These are phyloP conservation scores for Silurus meridionalis DNA, from an alignment of 2,113 vertebrate species.

Conservation along the genomic window DNA sequence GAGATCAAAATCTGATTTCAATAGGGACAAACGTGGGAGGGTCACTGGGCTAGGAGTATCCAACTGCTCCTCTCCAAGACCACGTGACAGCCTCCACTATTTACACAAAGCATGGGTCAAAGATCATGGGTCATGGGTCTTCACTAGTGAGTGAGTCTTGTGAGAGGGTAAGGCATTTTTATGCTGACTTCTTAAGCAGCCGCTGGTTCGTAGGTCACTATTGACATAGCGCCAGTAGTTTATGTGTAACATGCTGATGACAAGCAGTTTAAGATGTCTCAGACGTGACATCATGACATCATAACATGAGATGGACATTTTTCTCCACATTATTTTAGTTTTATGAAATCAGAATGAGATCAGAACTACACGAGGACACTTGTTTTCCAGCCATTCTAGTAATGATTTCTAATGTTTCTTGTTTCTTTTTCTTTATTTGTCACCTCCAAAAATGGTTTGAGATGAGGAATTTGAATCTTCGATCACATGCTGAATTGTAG, in stretches of 20 bases:
- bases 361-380: background rate
- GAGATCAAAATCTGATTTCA: conserved; percentile 34
- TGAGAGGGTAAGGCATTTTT: conserved; percentile 33
- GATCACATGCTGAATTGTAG: background rate
- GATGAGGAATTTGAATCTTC: background rate
- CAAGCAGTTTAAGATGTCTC: background rate
- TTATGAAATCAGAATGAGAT: background rate
- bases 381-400: background rate
- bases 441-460: background rate
- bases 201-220: conserved; percentile 33
- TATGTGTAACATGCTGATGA: conserved; percentile 12
- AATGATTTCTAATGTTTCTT: background rate
- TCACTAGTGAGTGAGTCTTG: conserved; percentile 35
- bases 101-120: conserved; percentile 59
- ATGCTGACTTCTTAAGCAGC: conserved; percentile 24
- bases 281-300: background rate
- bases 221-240: conserved; percentile 1
- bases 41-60: conserved; percentile 41
- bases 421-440: background rate
- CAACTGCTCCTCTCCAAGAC: conserved; percentile 28
- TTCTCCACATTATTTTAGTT: background rate
- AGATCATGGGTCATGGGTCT: conserved; percentile 45
- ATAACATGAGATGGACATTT: background rate
- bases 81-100: conserved; percentile 47
- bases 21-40: conserved; percentile 1